Evolutionary conservation across 2,888 invertebrate species (phyloP).

Genomic region (Aplocera efformata): DNA sequence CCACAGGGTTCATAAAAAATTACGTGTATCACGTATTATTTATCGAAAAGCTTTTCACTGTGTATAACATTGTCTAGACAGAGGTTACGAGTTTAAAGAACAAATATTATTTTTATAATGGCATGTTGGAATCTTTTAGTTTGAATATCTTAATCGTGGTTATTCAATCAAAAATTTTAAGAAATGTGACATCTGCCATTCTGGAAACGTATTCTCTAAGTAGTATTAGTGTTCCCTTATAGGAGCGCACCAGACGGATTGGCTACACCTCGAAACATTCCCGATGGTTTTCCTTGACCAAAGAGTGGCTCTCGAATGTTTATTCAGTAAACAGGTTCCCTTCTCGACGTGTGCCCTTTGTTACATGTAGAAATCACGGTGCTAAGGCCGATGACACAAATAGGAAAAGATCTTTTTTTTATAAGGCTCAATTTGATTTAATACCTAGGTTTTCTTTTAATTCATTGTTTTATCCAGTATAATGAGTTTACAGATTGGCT

Average conservation of each 20-base stretch:
- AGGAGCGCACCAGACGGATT: constrained; percentile 42
- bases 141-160: no score
- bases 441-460: constrained; percentile 74
- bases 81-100: no score
- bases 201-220: no score
- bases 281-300: constrained; percentile 67
- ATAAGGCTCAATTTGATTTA: constrained; percentile 78
- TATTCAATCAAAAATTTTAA: no score
- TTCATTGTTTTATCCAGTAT: constrained; percentile 68
- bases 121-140: no score
- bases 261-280: constrained; percentile 62
- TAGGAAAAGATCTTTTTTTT: constrained; percentile 75
- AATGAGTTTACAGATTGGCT: constrained; percentile 58
- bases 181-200: no score
- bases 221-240: constrained; percentile 43
- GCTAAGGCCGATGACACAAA: constrained; percentile 63
- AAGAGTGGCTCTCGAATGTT: constrained; percentile 73
- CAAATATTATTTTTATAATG: no score
- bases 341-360: constrained; percentile 66
- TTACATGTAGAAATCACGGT: constrained; percentile 48
- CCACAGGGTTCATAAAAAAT: not conserved
- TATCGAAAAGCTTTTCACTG: no score
- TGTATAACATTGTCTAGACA: no score
- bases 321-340: constrained; percentile 61
- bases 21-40: no score